phyloP scores from a whole-genome alignment of 2,888 invertebrate species.

The Harmothoe impar region DNA sequence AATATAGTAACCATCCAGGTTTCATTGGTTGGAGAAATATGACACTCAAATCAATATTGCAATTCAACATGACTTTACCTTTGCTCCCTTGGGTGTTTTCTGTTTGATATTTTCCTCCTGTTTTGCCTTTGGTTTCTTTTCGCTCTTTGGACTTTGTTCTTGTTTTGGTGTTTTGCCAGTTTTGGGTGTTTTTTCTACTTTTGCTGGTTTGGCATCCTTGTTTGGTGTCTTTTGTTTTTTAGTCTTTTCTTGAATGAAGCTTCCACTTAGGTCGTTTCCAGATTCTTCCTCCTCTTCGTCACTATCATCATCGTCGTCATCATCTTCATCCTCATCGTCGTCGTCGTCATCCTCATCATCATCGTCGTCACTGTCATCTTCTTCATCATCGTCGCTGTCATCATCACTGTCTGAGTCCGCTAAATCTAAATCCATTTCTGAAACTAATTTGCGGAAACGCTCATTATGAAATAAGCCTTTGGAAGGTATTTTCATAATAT shows the following conservation, averaged over 20 bases:
- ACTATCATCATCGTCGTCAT: slow-evolving; percentile 70
- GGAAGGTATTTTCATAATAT: too few relatives aligned
- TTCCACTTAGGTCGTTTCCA: slow-evolving; percentile 34
- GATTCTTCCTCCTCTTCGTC: slow-evolving; percentile 57
- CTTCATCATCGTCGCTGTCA: slow-evolving; percentile 83
- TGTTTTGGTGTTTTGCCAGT: slow-evolving; percentile 58
- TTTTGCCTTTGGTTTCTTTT: slow-evolving; percentile 66
- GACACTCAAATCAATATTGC: too few relatives aligned
- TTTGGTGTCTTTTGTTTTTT: slow-evolving; percentile 58
- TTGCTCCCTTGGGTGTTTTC: too few relatives aligned
- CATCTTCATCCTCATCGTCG: slow-evolving; percentile 70
- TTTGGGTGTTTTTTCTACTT: slow-evolving; percentile 64
- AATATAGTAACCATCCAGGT: too few relatives aligned
- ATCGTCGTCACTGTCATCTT: slow-evolving; percentile 74
- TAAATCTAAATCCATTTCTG: slow-evolving; percentile 66
- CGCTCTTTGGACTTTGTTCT: slow-evolving; percentile 77
- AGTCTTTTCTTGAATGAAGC: slow-evolving; percentile 65
- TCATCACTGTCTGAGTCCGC: slow-evolving; percentile 78
- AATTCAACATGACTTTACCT: too few relatives aligned
- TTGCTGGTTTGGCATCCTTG: slow-evolving; percentile 30
- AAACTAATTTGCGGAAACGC: not conserved
- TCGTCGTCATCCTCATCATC: slow-evolving; percentile 69
- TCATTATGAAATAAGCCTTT: too few relatives aligned
- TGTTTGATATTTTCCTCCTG: slow-evolving; percentile 60
- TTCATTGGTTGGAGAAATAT: too few relatives aligned